A percentile compares a stretch with the other conserved stretches of the same genome.
Conservation (phyloP, 1,140 invertebrate genomes). For the Formica exsecta region DNA sequence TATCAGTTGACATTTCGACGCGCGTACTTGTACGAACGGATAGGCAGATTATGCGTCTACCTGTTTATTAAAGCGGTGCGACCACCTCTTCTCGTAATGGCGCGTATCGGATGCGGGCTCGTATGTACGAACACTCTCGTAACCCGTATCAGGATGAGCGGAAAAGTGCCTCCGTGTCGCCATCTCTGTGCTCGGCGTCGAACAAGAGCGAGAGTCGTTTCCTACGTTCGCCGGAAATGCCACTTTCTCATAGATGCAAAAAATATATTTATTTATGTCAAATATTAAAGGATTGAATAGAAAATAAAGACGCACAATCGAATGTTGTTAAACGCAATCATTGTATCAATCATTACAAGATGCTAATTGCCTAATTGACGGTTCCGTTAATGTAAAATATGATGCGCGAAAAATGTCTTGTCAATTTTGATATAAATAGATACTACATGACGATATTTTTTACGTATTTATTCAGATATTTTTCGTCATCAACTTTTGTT, state of each 20-base stretch:
- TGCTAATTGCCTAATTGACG: not conserved
- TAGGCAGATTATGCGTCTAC: constrained; percentile 25
- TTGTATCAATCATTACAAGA: not conserved
- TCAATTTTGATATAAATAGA: not conserved
- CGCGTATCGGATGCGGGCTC: constrained; percentile 66
- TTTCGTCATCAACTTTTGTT: not conserved
- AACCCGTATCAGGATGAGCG: constrained; percentile 34
- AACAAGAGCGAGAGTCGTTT: constrained; percentile 74
- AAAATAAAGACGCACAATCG: constrained; percentile 2
- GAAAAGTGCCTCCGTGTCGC: constrained; percentile 80
- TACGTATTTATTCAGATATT: not conserved
- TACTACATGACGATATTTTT: not conserved
- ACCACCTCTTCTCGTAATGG: constrained; percentile 62
- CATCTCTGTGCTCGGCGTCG: constrained; percentile 78
- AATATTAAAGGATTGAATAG: not conserved
- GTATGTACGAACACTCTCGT: constrained; percentile 55
- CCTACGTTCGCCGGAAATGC: constrained; percentile 50
- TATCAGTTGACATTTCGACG: not conserved
- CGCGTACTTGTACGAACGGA: not conserved
- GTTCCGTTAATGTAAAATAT: too few species aligned
- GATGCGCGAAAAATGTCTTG: not conserved
- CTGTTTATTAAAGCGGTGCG: constrained; percentile 63
- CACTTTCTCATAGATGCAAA: constrained; percentile 39
- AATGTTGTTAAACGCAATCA: not conserved
- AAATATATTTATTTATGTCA: constrained; percentile 65